Percentiles rank a stretch among this genome's conserved stretches.
phyloP scores from a whole-genome alignment of 2,113 vertebrate genomes.

The Tachysurus vachellii region DNA sequence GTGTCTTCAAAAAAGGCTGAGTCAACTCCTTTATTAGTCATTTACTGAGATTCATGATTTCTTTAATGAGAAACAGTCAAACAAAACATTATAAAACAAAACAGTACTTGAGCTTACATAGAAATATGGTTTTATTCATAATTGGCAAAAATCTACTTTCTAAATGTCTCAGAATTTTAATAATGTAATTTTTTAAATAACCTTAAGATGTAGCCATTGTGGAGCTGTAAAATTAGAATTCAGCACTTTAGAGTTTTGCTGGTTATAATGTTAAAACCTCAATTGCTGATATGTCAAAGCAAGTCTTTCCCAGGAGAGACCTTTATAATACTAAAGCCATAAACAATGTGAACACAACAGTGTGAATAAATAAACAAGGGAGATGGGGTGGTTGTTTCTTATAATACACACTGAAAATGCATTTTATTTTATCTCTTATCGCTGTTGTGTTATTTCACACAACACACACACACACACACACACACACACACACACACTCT shows the following conservation, averaged over 20 bases:
- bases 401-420: background rate
- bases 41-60: background rate
- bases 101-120: background rate
- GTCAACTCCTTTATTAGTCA: background rate
- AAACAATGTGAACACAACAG: background rate
- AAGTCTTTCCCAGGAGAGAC: background rate
- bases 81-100: background rate
- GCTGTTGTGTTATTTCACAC: background rate
- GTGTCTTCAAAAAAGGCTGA: conserved; percentile 1
- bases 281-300: background rate
- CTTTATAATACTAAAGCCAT: background rate
- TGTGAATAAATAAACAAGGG: background rate
- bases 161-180: background rate
- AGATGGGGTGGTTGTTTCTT: background rate
- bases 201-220: no score
- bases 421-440: background rate
- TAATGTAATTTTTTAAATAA: background rate
- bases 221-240: background rate
- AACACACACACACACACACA: background rate
- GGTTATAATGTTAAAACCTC: background rate
- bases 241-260: background rate
- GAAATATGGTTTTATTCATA: background rate
- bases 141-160: background rate
- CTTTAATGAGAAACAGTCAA: background rate
- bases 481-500: conserved; percentile 5